Conservation (phyloP, 2,113 vertebrate species). For the Sula dactylatra region DNA sequence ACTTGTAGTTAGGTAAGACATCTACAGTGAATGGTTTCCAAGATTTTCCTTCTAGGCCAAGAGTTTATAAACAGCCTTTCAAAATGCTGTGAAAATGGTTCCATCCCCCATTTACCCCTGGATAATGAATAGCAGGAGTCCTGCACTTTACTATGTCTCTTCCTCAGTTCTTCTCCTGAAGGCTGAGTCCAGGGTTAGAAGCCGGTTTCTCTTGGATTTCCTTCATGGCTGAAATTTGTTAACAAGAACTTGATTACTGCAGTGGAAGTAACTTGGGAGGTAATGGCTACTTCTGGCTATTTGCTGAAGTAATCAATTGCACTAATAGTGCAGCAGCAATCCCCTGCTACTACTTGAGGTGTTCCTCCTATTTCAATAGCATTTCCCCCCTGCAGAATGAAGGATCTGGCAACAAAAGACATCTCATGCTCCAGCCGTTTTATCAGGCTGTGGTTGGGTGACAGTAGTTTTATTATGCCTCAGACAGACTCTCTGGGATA, state of each 20-base stretch:
- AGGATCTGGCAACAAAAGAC: background rate
- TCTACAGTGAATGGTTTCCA: background rate
- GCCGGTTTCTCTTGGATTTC: background rate
- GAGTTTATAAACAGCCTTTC: background rate
- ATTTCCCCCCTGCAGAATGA: background rate
- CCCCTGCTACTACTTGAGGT: background rate
- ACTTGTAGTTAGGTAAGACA: background rate
- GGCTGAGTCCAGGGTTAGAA: background rate
- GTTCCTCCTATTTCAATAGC: background rate
- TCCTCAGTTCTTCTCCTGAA: background rate
- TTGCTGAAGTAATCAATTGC: slow-evolving; percentile 25
- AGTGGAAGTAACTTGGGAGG: background rate
- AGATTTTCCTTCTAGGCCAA: background rate
- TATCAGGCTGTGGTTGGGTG: background rate
- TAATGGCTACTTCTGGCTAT: slow-evolving; percentile 42
- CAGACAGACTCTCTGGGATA: background rate
- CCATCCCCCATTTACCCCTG: background rate
- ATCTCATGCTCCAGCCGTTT: background rate
- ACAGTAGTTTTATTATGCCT: background rate
- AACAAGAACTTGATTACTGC: slow-evolving; percentile 20
- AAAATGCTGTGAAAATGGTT: background rate
- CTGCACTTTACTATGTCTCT: background rate
- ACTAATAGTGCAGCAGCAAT: background rate
- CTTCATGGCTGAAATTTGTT: slow-evolving; percentile 2
- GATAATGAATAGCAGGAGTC: background rate